phyloP scores from a whole-genome alignment of 2,797 vertebrate species.

The Scolopax bukidnonensis region DNA sequence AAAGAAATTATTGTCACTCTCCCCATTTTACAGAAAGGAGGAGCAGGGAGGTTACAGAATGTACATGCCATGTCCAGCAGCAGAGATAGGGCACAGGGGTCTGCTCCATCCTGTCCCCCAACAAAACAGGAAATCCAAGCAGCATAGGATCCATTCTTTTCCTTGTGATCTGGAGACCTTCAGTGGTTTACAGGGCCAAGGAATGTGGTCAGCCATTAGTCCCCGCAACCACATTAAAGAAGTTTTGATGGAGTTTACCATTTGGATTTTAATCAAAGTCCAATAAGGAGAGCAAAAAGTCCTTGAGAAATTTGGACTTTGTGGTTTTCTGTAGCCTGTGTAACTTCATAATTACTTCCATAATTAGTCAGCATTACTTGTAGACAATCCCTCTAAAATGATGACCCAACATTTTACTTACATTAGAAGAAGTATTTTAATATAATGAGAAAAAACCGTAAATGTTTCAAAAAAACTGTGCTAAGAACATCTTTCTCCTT shows the following conservation, averaged over 20 bases:
- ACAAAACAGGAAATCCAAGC: not conserved
- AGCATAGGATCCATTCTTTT: not conserved
- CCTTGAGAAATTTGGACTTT: conserved; percentile 1
- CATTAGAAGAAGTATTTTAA: not conserved
- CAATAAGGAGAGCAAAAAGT: not conserved
- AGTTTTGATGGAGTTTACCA: not conserved
- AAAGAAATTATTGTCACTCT: not conserved
- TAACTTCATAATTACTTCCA: conserved; percentile 19
- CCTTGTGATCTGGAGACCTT: not conserved
- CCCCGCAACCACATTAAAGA: not conserved
- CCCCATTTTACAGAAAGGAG: not conserved
- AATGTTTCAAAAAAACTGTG: not conserved
- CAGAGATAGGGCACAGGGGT: not conserved
- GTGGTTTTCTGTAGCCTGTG: not conserved
- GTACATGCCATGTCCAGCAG: not conserved
- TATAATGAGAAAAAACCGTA: not conserved
- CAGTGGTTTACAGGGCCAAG: not conserved
- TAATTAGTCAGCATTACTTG: conserved; percentile 9
- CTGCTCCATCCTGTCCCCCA: not conserved
- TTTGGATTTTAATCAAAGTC: conserved; percentile 33
- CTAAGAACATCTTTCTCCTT: conserved; percentile 35
- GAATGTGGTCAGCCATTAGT: not conserved
- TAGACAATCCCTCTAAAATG: not conserved
- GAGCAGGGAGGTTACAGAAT: not conserved
- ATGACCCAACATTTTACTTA: not conserved